A percentile compares a stretch with the other conserved stretches of the same genome.
Conservation (phyloP, 2,113 vertebrate species). For the Dipodomys ordii region DNA sequence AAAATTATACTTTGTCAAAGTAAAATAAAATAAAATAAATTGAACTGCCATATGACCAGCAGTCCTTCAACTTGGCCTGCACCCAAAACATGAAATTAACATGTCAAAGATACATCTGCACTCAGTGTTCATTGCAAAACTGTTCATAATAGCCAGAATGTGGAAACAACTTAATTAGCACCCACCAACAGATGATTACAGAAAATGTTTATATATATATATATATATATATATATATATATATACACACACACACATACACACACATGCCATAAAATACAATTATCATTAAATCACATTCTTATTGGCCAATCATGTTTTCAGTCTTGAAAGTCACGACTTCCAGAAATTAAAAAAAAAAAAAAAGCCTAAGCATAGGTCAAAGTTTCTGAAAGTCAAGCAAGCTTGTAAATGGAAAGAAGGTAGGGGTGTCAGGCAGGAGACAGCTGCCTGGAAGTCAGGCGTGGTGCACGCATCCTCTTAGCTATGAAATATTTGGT, state of each 20-base stretch:
- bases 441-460: neutral
- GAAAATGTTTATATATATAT: neutral
- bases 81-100: neutral
- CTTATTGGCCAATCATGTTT: neutral
- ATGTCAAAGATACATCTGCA: neutral
- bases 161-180: no score
- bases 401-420: neutral
- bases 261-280: neutral
- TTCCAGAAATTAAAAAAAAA: conserved; percentile 27
- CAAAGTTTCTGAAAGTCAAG: neutral
- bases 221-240: no score
- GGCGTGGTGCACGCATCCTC: fast-evolving
- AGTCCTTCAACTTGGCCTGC: no score
- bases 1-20: neutral
- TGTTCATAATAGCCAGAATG: neutral
- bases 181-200: no score
- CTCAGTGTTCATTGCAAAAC: neutral
- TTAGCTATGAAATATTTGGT: neutral
- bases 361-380: neutral
- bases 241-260: no score
- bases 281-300: neutral
- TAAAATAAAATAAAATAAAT: neutral
- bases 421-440: neutral
- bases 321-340: neutral
- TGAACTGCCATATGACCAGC: neutral